Base-by-base conservation (phyloP, 2,797 vertebrate species). In the Smutsia temminckii region DNA sequence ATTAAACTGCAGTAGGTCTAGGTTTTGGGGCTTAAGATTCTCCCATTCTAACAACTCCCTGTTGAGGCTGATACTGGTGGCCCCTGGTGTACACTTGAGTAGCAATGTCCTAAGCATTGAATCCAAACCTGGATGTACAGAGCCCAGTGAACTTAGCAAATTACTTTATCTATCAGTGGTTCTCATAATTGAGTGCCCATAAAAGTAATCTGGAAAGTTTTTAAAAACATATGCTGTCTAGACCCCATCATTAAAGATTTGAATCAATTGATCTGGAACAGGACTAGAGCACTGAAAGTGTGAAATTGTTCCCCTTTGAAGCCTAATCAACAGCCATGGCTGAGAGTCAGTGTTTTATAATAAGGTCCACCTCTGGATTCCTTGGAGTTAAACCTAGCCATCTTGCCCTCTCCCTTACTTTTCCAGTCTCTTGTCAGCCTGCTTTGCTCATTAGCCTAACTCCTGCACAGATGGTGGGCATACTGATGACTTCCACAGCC, bases 391-490 rank as follows among this genome's bases (percentile, higher is more conserved):
- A 95, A 87, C 74, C 27, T 46, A 75, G 25, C 37, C 72, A 87
- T 71, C 51, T 78, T 51, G 27, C 46, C 90, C 75, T 92, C 57
- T 95, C 34, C 27, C n/a, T 4, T 85, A 46, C n/a, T 25, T 55
- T 49, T 77, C 55, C 49, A 34, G 23, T 85, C 46, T 88, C 84
- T 86, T 6, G 3, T 46, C 51, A 90, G 66, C 69, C 88, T 55
- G 53, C 72, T 95, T 95, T 85, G 79, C 92, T 97, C 94, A 95
- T 98, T 98, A 97, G 75, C 84, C 37, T 59, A 46, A 66, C 61
- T 94, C 32, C 75, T 93, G 96, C 95, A 97, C 97, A 98, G 97
- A 98, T 97, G 97, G 97, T 88, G 93, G 93, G 64, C 89, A 81
- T 25, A 72, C 93, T 96, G 96, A 95, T 96, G 96, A 95, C 79